Conservation (phyloP, 2,113 vertebrate species). For the Anoura caudifer region DNA sequence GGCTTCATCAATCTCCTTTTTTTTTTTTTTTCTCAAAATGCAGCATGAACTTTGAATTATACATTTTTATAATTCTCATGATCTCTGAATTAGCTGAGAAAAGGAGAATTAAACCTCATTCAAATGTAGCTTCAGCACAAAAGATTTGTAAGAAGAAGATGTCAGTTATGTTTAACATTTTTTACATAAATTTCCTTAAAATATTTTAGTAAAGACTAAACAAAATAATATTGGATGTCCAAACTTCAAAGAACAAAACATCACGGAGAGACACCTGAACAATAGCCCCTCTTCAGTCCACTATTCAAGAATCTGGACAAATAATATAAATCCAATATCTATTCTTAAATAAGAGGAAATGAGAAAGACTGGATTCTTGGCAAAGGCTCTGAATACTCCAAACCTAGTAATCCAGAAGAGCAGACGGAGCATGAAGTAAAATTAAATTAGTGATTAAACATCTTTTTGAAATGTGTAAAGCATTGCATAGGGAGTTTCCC, state of each 20-base stretch:
- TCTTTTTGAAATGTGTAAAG: not conserved
- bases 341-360: not conserved
- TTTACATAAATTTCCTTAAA: not conserved
- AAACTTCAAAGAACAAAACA: not conserved
- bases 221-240: not conserved
- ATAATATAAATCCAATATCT: not conserved
- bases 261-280: not conserved
- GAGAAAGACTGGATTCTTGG: not conserved
- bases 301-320: not conserved
- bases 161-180: not conserved
- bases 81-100: not conserved
- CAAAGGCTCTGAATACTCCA: not conserved
- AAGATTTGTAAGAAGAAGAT: not conserved
- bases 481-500: not conserved
- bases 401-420: not conserved
- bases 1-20: conserved; percentile 48
- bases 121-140: not conserved
- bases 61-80: not conserved
- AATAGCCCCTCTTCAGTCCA: not conserved
- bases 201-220: not conserved
- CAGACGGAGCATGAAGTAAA: not conserved
- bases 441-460: conserved; percentile 9
- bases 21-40: not conserved
- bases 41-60: conserved; percentile 13
- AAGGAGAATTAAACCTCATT: not conserved